Base-by-base conservation (phyloP, 2,113 vertebrate genomes). In the Corydoras maculifer region DNA sequence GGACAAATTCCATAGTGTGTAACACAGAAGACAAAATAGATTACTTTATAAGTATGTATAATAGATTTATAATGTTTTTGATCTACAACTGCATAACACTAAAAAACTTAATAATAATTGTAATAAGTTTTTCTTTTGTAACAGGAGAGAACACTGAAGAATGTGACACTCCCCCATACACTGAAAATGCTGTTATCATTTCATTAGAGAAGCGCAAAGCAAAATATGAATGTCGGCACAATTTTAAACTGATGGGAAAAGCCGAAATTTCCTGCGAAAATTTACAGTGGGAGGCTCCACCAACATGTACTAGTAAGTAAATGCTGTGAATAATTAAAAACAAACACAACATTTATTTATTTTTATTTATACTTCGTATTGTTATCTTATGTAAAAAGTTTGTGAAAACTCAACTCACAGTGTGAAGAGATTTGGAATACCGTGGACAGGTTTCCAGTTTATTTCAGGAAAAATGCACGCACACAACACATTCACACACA, bases 251-350 rank as follows among this genome's bases (percentile, higher is more conserved):
- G 14, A 15, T n/a, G 54, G 54, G 54, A 3, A 57, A 57, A 1
- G 6, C 6, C 13, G n/a, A 13, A 14, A n/a, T 57, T 57, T 57
- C 7, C 54, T 57, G 54, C 54, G 3, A 4, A 7, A 57, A 15
- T 14, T 57, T n/a, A n/a, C 54, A 15, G 13, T 57, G 54, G 54
- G 54, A 7, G 7, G 11, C n/a, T 8, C 2, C 5, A 35, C 58
- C 80, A 2, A 1, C 0, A 0, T 88, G 87, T 35, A 61, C 8
- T 66, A 0, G 82, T 85, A 77, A 5, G 82, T 82, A 76, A 2
- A 57, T 13, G 18, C 8, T 13, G 35, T 8, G 7, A 43, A 8
- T 5, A 8, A 43, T 8, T 8, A 43, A 43, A 5, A 43, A 43
- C 35, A 43, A 25, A 25, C 18, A 25, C 18, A 25, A 25, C 2